phyloP scores from a whole-genome alignment of 2,888 invertebrate genomes.

The Spilarctia lutea region DNA sequence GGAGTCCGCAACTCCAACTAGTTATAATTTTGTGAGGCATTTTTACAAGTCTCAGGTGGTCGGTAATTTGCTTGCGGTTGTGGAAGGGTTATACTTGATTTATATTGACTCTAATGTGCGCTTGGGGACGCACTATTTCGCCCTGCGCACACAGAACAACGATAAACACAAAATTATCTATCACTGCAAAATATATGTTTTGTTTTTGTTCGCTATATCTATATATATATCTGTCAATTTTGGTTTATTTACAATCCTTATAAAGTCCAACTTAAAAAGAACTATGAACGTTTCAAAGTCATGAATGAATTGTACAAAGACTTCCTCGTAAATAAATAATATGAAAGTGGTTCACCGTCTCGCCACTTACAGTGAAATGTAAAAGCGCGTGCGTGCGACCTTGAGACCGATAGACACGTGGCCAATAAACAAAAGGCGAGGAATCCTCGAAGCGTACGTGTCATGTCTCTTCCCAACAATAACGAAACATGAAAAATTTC shows the following conservation, averaged over 20 bases:
- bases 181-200: constrained; percentile 62
- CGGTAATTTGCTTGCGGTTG: constrained; percentile 78
- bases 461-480: constrained; percentile 80
- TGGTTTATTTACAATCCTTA: constrained; percentile 51
- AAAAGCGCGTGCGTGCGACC: constrained; percentile 49
- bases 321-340: constrained; percentile 33
- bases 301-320: constrained; percentile 42
- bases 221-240: constrained; percentile 54
- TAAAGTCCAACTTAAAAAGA: constrained; percentile 39
- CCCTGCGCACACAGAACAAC: constrained; percentile 61
- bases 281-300: constrained; percentile 32
- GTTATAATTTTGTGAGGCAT: constrained; percentile 73
- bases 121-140: constrained; percentile 76
- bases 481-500: constrained; percentile 87
- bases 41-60: constrained; percentile 86
- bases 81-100: constrained; percentile 83
- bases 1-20: constrained; percentile 53
- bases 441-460: constrained; percentile 75
- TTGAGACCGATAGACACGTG: constrained; percentile 65
- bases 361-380: constrained; percentile 33
- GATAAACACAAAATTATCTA: constrained; percentile 76
- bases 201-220: constrained; percentile 43
- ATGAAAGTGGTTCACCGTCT: constrained; percentile 32
- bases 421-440: constrained; percentile 73
- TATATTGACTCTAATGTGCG: constrained; percentile 76